Conservation (phyloP, 2,888 invertebrate genomes). For the Ommatoiulus sabulosus region DNA sequence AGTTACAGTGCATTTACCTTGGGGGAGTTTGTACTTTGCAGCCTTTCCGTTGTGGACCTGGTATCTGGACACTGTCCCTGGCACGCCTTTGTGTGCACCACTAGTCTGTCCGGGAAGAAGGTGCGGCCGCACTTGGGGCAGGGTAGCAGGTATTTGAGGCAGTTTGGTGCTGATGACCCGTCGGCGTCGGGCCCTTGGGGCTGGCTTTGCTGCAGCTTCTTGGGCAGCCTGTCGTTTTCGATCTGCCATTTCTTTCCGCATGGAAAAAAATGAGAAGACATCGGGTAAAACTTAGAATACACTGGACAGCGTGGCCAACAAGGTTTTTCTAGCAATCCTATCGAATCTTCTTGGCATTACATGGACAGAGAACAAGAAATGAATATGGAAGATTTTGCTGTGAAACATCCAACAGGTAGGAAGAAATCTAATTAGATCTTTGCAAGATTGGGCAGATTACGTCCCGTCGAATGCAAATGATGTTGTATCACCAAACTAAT, state of each 20-base stretch:
- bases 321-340: not conserved
- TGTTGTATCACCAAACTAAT: too few relatives aligned
- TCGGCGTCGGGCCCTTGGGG: conserved; percentile 4
- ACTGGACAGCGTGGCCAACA: not conserved
- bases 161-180: conserved; percentile 47
- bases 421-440: not conserved
- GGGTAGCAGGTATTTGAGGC: conserved; percentile 66
- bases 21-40: conserved; percentile 29
- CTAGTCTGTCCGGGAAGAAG: conserved; percentile 76
- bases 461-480: too few relatives aligned
- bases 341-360: not conserved
- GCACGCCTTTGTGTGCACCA: conserved; percentile 75
- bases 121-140: conserved; percentile 77
- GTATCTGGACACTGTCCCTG: conserved; percentile 55
- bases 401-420: not conserved
- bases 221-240: conserved; percentile 50
- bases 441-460: too few relatives aligned
- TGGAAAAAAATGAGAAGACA: not conserved
- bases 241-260: conserved; percentile 57
- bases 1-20: not conserved
- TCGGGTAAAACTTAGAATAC: conserved; percentile 13
- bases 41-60: conserved; percentile 54
- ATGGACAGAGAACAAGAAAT: not conserved
- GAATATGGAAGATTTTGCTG: not conserved
- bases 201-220: conserved; percentile 48